Evolutionary conservation across 2,888 invertebrate genomes (phyloP).

Genomic region (Drosophila subquinaria): DNA sequence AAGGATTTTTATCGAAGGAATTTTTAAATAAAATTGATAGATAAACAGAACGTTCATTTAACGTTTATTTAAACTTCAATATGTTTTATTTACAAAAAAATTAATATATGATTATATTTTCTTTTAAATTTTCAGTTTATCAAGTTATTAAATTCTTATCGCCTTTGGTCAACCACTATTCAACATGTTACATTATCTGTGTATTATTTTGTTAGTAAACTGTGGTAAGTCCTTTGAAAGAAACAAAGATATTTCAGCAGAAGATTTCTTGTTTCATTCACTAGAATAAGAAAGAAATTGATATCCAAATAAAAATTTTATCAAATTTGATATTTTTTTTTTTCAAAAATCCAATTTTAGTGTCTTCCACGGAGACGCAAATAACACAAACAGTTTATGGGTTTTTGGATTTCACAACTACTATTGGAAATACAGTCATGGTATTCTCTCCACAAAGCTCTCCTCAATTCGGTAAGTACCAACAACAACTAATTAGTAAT

Average conservation of each 20-base stretch:
- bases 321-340: neutral
- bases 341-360: slow-evolving; percentile 45
- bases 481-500: too few species aligned
- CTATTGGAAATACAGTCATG: slow-evolving; percentile 97
- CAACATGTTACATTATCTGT: slow-evolving; percentile 32
- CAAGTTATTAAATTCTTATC: slow-evolving; percentile 1
- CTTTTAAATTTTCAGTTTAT: slow-evolving; percentile 2
- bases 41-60: neutral
- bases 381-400: slow-evolving; percentile 97
- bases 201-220: slow-evolving; percentile 27
- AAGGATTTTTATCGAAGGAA: neutral
- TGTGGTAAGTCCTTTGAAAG: slow-evolving; percentile 24
- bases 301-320: neutral
- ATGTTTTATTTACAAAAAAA: neutral
- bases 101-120: neutral
- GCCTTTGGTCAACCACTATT: slow-evolving; percentile 7
- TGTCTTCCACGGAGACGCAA: slow-evolving; percentile 78
- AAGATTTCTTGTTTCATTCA: too few species aligned
- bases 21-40: neutral
- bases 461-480: slow-evolving; percentile 88
- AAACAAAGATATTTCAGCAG: neutral
- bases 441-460: slow-evolving; percentile 95
- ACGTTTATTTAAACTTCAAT: neutral
- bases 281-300: neutral
- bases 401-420: slow-evolving; percentile 96